Conservation (phyloP, 2,797 vertebrate species). For the Catostomus latipinnis region DNA sequence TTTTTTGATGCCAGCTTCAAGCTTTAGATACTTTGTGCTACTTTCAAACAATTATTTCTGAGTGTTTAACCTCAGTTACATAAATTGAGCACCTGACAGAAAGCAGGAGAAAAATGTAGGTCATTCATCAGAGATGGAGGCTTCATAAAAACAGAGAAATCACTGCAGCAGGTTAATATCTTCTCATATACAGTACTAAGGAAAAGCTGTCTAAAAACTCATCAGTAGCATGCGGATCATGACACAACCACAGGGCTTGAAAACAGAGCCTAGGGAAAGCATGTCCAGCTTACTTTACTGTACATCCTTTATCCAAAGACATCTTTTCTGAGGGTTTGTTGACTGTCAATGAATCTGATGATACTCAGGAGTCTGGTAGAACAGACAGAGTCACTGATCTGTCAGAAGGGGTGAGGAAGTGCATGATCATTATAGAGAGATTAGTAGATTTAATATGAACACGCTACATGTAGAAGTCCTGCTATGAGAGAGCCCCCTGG, state of each 20-base stretch:
- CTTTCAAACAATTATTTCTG: slow-evolving; percentile 7
- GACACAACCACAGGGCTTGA: slow-evolving; percentile 9
- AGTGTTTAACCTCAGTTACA: slow-evolving; percentile 37
- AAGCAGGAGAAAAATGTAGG: slow-evolving; percentile 24
- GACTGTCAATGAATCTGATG: background rate
- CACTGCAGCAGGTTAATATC: slow-evolving; percentile 18
- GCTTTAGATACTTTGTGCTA: slow-evolving; percentile 13
- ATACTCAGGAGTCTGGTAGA: slow-evolving; percentile 1
- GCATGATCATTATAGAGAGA: background rate
- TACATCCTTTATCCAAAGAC: background rate
- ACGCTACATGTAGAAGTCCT: background rate
- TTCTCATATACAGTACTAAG: background rate
- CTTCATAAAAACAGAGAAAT: background rate
- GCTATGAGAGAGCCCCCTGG: slow-evolving; percentile 14
- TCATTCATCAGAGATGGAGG: background rate
- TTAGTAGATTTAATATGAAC: background rate
- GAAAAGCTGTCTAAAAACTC: slow-evolving; percentile 11
- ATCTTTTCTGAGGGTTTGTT: slow-evolving; percentile 14
- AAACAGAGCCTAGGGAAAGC: background rate
- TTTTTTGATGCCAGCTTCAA: background rate
- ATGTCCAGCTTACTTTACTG: no score
- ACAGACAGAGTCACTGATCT: background rate
- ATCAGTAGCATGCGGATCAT: slow-evolving; percentile 4
- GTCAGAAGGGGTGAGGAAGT: background rate
- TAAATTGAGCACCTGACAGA: slow-evolving; percentile 24